phyloP scores from a whole-genome alignment of 2,888 invertebrate genomes.

The Dryobota labecula region DNA sequence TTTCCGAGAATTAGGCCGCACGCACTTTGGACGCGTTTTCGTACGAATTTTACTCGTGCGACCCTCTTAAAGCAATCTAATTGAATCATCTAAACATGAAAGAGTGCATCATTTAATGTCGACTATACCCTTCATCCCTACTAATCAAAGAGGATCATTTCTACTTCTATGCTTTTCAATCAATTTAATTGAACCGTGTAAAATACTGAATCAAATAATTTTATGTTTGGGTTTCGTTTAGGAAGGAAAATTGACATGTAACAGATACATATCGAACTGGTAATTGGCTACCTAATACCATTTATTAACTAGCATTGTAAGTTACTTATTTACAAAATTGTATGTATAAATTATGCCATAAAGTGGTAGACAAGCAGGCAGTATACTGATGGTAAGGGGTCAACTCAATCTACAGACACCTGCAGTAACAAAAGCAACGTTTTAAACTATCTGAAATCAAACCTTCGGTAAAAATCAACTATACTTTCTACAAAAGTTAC shows the following conservation, averaged over 20 bases:
- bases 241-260: background rate
- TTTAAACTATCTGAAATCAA: background rate
- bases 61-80: no score
- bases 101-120: background rate
- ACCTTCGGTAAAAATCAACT: background rate
- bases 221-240: background rate
- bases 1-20: no score
- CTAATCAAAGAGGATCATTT: background rate
- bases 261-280: background rate
- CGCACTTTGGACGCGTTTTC: no score
- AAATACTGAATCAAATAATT: background rate
- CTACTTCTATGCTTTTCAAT: background rate
- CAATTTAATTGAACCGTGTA: background rate
- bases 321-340: background rate
- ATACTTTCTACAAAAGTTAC: constrained; percentile 7
- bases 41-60: no score
- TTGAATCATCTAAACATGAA: background rate
- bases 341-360: no score
- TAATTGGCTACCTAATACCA: background rate
- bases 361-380: background rate
- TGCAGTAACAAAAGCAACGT: background rate
- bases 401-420: no score
- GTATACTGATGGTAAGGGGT: background rate
- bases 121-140: background rate
- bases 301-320: background rate